phyloP scores from a whole-genome alignment of 2,888 invertebrate species.

The Pediacus dermestoides region DNA sequence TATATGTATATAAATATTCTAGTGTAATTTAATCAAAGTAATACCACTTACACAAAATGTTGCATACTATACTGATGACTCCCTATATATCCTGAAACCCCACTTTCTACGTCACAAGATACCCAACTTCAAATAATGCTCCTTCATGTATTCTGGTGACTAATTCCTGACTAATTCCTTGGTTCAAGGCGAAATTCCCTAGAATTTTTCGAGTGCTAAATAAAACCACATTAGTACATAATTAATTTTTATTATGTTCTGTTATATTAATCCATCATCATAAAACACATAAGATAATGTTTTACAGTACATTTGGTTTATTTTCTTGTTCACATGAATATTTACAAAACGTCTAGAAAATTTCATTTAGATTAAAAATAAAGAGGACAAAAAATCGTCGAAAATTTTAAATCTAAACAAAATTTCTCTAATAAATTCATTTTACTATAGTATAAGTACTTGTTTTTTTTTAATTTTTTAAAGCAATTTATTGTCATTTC shows the following conservation, averaged over 20 bases:
- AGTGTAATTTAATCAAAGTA: too few relatives aligned
- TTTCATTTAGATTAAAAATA: neutral
- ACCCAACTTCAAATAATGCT: too few relatives aligned
- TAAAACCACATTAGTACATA: too few relatives aligned
- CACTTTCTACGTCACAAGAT: too few relatives aligned
- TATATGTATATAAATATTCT: too few relatives aligned
- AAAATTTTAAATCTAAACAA: slow-evolving; percentile 3
- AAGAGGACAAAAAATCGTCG: neutral
- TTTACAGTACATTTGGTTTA: slow-evolving; percentile 19
- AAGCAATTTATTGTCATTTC: slow-evolving; percentile 50
- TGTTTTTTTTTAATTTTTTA: slow-evolving; percentile 25
- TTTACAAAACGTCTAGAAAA: slow-evolving; percentile 20
- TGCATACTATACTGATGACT: too few relatives aligned
- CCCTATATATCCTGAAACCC: too few relatives aligned
- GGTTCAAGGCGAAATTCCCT: too few relatives aligned
- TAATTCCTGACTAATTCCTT: too few relatives aligned
- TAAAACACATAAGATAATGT: slow-evolving; percentile 31
- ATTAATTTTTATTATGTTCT: neutral
- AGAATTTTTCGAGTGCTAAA: too few relatives aligned
- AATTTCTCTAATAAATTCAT: slow-evolving; percentile 1
- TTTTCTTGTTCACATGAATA: slow-evolving; percentile 25
- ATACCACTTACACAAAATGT: too few relatives aligned
- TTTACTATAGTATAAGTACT: neutral
- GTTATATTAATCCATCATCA: slow-evolving; percentile 21
- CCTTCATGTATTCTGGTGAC: too few relatives aligned